Evolutionary conservation across 2,888 invertebrate genomes (phyloP).

Genomic region (Eupsilia transversa): DNA sequence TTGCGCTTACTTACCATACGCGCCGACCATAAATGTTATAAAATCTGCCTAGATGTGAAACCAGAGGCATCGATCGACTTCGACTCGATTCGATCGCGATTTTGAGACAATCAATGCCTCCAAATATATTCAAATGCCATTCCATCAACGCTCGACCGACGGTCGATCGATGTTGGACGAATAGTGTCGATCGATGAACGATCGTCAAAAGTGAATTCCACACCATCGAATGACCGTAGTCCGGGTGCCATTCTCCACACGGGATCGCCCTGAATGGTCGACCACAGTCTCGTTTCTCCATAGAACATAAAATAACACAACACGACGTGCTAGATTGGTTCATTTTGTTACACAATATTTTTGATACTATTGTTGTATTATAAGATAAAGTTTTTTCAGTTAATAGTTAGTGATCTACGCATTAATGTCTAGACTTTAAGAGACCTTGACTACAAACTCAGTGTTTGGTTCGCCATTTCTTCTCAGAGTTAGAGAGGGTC

Average conservation of each 20-base stretch:
- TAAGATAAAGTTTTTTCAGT: too few species aligned
- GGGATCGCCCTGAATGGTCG: background rate
- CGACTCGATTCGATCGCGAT: too few species aligned
- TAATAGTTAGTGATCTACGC: too few species aligned
- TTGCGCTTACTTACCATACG: background rate
- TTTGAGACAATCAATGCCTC: background rate
- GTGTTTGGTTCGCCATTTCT: too few species aligned
- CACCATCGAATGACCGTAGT: background rate
- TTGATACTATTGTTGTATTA: too few species aligned
- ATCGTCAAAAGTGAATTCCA: background rate
- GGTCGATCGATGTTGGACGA: background rate
- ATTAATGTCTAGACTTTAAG: background rate
- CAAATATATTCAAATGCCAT: background rate
- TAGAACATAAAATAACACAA: background rate
- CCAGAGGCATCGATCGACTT: background rate
- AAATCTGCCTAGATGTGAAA: background rate
- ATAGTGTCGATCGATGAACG: background rate
- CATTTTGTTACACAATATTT: background rate
- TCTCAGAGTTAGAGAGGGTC: too few species aligned
- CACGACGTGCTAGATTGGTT: background rate
- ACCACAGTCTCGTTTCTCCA: background rate
- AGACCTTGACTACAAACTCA: background rate
- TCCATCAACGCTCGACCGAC: background rate
- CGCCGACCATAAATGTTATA: background rate
- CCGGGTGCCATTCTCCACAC: background rate